phyloP scores from a whole-genome alignment of 2,113 vertebrate genomes.

The Siniperca knerii region DNA sequence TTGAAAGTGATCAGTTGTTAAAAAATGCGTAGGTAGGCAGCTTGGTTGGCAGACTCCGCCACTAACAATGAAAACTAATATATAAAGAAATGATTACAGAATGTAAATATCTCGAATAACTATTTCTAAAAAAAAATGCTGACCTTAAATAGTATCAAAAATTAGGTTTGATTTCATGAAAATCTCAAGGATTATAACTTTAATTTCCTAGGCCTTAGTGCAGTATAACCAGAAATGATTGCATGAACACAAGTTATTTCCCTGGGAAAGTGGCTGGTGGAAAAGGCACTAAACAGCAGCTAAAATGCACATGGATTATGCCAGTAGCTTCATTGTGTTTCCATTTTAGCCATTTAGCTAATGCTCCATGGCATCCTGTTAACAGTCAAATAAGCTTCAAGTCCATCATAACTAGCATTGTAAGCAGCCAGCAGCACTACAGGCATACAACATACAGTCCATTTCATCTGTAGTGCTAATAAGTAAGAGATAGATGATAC shows the following conservation, averaged over 20 bases:
- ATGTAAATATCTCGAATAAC: background rate
- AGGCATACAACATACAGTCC: rapidly evolving
- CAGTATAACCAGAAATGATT: background rate
- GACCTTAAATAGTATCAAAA: background rate
- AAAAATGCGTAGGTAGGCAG: background rate
- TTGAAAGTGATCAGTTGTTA: background rate
- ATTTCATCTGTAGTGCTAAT: background rate
- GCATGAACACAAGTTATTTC: background rate
- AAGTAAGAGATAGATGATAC: background rate
- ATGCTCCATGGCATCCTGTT: background rate
- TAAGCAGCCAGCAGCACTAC: background rate
- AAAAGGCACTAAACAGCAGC: background rate
- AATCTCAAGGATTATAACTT: background rate
- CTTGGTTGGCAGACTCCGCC: background rate
- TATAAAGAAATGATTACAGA: background rate
- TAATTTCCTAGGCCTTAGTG: background rate
- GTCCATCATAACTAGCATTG: background rate
- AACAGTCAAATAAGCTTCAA: background rate
- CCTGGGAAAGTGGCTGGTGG: background rate
- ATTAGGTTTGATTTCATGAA: background rate
- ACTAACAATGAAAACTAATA: background rate
- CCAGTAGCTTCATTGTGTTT: background rate
- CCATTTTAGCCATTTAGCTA: background rate
- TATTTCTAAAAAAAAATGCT: background rate
- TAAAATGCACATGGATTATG: slow-evolving; percentile 15